phyloP scores from a whole-genome alignment of 2,113 vertebrate genomes.

The Poeciliopsis turrubarensis region DNA sequence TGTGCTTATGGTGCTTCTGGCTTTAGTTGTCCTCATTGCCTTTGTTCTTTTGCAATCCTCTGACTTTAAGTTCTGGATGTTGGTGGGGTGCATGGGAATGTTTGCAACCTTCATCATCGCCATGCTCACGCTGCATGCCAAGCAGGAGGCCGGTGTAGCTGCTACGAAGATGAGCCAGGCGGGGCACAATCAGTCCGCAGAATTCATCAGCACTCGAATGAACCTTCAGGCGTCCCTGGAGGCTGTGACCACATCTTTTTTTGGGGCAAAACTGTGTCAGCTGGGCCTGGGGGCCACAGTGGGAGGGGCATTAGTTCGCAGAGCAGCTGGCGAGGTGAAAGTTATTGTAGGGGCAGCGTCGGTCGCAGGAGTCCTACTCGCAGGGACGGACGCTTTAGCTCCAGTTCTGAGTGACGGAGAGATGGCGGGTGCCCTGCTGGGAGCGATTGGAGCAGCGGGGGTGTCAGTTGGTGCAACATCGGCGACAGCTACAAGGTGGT shows the following conservation, averaged over 20 bases:
- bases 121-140: slow-evolving; percentile 73
- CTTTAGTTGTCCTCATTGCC: slow-evolving; percentile 52
- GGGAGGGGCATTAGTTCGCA: slow-evolving; percentile 61
- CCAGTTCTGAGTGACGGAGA: slow-evolving; percentile 61
- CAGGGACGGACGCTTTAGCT: slow-evolving; percentile 26
- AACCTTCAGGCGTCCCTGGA: slow-evolving; percentile 59
- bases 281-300: slow-evolving; percentile 70
- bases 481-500: slow-evolving; percentile 56
- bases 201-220: slow-evolving; percentile 45
- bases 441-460: slow-evolving; percentile 64
- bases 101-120: slow-evolving; percentile 69
- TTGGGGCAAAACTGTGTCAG: slow-evolving; percentile 69
- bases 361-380: slow-evolving; percentile 45
- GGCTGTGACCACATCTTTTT: slow-evolving; percentile 67
- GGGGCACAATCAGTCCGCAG: slow-evolving; percentile 34
- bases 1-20: slow-evolving; percentile 63
- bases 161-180: slow-evolving; percentile 41
- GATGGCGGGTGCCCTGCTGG: slow-evolving; percentile 66
- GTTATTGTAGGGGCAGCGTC: slow-evolving; percentile 62
- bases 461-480: slow-evolving; percentile 67
- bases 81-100: slow-evolving; percentile 73
- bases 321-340: slow-evolving; percentile 41
- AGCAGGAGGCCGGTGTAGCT: slow-evolving; percentile 52
- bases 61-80: slow-evolving; percentile 76
- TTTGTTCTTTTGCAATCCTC: slow-evolving; percentile 53